phyloP scores from a whole-genome alignment of 2,113 vertebrate genomes.

The Spizaetus ornatus region DNA sequence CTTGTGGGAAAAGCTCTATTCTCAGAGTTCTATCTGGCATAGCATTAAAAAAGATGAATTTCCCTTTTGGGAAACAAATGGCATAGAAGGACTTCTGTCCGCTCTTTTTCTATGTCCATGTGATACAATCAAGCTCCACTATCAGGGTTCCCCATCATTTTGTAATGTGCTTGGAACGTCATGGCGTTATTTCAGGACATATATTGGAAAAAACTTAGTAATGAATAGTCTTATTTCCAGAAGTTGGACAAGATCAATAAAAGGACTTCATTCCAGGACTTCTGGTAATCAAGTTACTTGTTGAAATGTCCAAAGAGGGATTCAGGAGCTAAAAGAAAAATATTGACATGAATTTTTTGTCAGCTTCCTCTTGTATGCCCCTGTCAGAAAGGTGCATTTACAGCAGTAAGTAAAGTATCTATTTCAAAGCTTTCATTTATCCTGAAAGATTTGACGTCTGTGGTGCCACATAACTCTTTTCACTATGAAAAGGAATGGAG shows the following conservation, averaged over 20 bases:
- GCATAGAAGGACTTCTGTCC: neutral
- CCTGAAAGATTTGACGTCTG: neutral
- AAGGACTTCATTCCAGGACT: neutral
- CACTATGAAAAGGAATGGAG: neutral
- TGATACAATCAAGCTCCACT: neutral
- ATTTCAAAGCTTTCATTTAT: neutral
- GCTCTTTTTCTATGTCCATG: neutral
- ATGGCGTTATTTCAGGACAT: neutral
- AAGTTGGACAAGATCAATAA: neutral
- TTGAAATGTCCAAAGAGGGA: neutral
- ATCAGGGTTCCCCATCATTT: neutral
- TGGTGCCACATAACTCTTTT: neutral
- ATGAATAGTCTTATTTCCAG: neutral
- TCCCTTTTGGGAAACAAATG: neutral
- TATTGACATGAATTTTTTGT: neutral
- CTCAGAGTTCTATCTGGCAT: neutral
- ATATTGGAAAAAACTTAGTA: neutral
- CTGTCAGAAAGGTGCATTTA: neutral
- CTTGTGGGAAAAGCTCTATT: neutral
- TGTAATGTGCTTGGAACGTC: neutral
- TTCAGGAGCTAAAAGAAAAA: neutral
- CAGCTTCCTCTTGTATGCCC: neutral
- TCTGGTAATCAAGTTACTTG: neutral
- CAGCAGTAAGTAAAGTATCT: neutral
- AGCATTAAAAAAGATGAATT: neutral